phyloP scores from a whole-genome alignment of 1,140 invertebrate genomes.

The Rhyacophila brunnea region DNA sequence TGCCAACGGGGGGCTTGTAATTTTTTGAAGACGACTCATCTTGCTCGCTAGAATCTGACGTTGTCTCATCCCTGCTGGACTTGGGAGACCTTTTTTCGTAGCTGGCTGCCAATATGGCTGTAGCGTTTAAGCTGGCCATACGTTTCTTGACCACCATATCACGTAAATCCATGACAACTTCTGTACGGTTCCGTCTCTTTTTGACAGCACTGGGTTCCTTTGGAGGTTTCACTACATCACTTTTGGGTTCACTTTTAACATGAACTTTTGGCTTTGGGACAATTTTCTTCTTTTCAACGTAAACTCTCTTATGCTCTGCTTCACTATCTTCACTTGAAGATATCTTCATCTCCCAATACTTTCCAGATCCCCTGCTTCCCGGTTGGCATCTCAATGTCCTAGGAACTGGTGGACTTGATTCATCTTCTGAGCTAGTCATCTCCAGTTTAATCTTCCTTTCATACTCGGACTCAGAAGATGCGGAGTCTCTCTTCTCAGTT shows the following conservation, averaged over 20 bases:
- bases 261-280: conserved; percentile 37
- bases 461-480: conserved; percentile 53
- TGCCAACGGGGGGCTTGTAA: conserved; percentile 13
- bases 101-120: conserved; percentile 87
- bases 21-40: conserved; percentile 43
- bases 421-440: conserved; percentile 51
- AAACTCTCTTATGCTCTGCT: conserved; percentile 47
- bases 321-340: conserved; percentile 57
- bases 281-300: conserved; percentile 46
- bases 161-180: conserved; percentile 79
- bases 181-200: conserved; percentile 56
- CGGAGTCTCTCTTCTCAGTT: conserved; percentile 47
- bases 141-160: conserved; percentile 86
- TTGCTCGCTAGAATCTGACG: conserved; percentile 55
- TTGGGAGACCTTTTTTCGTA: conserved; percentile 74
- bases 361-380: conserved; percentile 71
- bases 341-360: conserved; percentile 77
- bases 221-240: conserved; percentile 31
- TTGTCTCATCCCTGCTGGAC: conserved; percentile 54
- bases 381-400: conserved; percentile 69
- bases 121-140: conserved; percentile 91
- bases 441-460: conserved; percentile 48
- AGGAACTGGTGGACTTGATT: conserved; percentile 47
- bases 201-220: conserved; percentile 45
- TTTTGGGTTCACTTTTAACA: conserved; percentile 40